Evolutionary conservation across 2,113 vertebrate species (phyloP).

Genomic region (Syrmaticus mikado): DNA sequence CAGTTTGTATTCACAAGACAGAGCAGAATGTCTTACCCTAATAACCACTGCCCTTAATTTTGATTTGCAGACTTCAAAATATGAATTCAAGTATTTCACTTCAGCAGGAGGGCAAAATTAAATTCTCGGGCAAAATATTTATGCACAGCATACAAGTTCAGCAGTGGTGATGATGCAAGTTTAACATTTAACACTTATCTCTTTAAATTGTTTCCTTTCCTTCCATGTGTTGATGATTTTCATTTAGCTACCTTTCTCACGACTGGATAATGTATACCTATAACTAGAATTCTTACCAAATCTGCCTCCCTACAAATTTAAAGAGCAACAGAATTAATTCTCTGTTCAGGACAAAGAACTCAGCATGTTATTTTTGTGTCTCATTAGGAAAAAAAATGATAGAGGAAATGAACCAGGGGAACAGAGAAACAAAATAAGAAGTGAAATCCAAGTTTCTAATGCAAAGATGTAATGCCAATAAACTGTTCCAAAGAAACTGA

Average conservation of each 20-base stretch:
- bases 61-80: background rate
- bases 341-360: conserved; percentile 15
- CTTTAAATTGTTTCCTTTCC: background rate
- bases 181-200: background rate
- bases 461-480: conserved; percentile 7
- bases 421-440: conserved; percentile 45
- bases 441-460: conserved; percentile 34
- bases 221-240: background rate
- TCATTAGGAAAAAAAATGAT: background rate
- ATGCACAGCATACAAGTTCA: background rate
- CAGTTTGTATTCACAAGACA: background rate
- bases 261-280: background rate
- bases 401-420: conserved; percentile 15
- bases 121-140: background rate
- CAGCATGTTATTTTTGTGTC: conserved; percentile 20
- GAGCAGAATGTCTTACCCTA: background rate
- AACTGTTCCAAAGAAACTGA: conserved; percentile 44
- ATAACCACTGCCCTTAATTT: background rate
- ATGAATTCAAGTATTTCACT: background rate
- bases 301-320: background rate
- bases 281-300: background rate
- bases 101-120: background rate
- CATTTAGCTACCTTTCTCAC: background rate
- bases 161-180: background rate
- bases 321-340: background rate